Conservation (phyloP, 2,888 invertebrate species). For the Mellilla xanthometata region DNA sequence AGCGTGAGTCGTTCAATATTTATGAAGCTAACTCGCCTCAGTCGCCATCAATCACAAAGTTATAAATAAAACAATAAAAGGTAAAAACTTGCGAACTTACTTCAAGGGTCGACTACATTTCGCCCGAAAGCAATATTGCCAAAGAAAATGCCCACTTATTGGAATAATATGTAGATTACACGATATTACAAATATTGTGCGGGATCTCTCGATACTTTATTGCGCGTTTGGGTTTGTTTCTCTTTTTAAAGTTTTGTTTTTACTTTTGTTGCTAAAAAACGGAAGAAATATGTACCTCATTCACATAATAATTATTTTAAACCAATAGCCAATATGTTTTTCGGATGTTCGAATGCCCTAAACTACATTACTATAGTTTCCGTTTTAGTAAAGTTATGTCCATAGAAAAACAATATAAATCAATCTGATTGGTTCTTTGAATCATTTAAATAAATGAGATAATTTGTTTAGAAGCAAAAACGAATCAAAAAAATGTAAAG, state of each 20-base stretch:
- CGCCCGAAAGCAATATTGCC: conserved; percentile 69
- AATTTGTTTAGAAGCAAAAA: no score
- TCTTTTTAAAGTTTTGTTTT: conserved; percentile 42
- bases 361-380: no score
- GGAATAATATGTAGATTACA: conserved; percentile 82
- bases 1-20: conserved; percentile 75
- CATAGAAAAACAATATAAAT: no score
- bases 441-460: no score
- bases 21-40: conserved; percentile 74
- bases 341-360: no score
- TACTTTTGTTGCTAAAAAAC: not conserved
- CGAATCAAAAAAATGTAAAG: no score
- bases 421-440: no score
- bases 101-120: conserved; percentile 66
- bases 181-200: conserved; percentile 68
- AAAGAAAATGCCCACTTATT: conserved; percentile 74
- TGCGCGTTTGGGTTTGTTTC: conserved; percentile 49
- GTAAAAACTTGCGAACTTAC: conserved; percentile 76
- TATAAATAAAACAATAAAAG: conserved; percentile 83
- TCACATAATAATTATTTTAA: no score
- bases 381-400: no score
- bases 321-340: no score
- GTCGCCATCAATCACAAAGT: conserved; percentile 82
- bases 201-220: conserved; percentile 65
- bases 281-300: no score